These are phyloP conservation scores for Miichthys miiuy DNA, from an alignment of 2,797 vertebrate species.

Conservation along the genomic window DNA sequence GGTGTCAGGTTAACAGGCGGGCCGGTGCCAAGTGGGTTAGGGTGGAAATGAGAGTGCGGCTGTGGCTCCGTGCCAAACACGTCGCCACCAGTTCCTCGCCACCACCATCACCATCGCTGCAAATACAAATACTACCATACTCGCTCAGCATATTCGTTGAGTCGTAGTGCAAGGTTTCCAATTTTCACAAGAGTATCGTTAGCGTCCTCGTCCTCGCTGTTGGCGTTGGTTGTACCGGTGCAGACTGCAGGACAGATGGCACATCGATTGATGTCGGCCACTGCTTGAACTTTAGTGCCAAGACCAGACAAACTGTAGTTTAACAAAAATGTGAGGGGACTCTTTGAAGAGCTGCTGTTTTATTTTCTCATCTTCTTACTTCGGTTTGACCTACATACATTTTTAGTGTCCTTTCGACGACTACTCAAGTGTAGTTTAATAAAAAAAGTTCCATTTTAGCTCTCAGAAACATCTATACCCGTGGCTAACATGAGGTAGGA, in stretches of 20 bases:
- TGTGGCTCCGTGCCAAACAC: slow-evolving; percentile 55
- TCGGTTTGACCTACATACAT: not conserved
- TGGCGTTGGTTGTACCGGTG: not conserved
- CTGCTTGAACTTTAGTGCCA: slow-evolving; percentile 19
- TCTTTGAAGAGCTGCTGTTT: not conserved
- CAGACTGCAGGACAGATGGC: not conserved
- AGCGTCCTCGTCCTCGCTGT: not conserved
- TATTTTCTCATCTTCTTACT: no score
- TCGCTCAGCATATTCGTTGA: slow-evolving; percentile 17
- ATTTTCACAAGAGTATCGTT: slow-evolving; percentile 25
- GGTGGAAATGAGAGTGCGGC: slow-evolving; percentile 60
- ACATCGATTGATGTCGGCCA: not conserved
- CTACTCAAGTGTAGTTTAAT: not conserved
- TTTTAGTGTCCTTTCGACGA: not conserved
- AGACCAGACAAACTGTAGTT: not conserved
- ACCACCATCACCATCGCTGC: slow-evolving; percentile 1
- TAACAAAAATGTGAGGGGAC: not conserved
- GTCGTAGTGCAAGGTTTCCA: slow-evolving; percentile 25
- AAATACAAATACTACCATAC: slow-evolving; percentile 17
- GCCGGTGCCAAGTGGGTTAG: slow-evolving; percentile 77
- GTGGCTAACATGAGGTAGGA: no score
- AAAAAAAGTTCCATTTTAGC: no score
- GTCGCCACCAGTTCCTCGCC: slow-evolving; percentile 35
- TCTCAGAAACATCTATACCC: not conserved
- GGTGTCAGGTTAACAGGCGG: slow-evolving; percentile 70